phyloP scores from a whole-genome alignment of 2,888 invertebrate species.

The Gerris lacustris region DNA sequence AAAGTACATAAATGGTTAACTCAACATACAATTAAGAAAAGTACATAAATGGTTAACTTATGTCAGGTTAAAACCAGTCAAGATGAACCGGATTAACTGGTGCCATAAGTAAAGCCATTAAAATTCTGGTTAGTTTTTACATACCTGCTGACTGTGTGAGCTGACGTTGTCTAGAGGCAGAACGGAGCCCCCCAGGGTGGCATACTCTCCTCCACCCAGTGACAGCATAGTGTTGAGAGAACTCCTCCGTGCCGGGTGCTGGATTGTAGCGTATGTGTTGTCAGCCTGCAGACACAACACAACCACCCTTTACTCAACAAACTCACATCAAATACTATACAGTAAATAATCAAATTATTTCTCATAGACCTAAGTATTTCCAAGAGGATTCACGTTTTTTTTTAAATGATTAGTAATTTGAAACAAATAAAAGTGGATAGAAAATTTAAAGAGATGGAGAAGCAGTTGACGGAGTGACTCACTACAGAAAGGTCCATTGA shows the following conservation, averaged over 20 bases:
- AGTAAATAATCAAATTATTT: too few species aligned
- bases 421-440: too few species aligned
- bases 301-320: too few species aligned
- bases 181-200: conserved; percentile 46
- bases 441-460: too few species aligned
- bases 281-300: conserved; percentile 43
- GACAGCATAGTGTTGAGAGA: conserved; percentile 40
- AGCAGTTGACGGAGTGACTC: conserved; percentile 7
- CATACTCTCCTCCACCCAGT: conserved; percentile 46
- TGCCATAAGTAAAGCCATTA: not conserved
- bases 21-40: not conserved
- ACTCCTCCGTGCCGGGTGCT: conserved; percentile 47
- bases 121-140: not conserved
- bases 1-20: not conserved
- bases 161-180: conserved; percentile 33
- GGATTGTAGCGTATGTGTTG: conserved; percentile 70
- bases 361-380: not conserved
- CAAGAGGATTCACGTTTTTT: not conserved
- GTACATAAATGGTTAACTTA: not conserved
- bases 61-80: not conserved
- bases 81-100: not conserved
- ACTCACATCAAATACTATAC: too few species aligned
- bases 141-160: conserved; percentile 33
- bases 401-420: too few species aligned
- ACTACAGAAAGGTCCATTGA: conserved; percentile 31